Conservation (phyloP, 2,113 vertebrate genomes). For the Crotalus viridis region DNA sequence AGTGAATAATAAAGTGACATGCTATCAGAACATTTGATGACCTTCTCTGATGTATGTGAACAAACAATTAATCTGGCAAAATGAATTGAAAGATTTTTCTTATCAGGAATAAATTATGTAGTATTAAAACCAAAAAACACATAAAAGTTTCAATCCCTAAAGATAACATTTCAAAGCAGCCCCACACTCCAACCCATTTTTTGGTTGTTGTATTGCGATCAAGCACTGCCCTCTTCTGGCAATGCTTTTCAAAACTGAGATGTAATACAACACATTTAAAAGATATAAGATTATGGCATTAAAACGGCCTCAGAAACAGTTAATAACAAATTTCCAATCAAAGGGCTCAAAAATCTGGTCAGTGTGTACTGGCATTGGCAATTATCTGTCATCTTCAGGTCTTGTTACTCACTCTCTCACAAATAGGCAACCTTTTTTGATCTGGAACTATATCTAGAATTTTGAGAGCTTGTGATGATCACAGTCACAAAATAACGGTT, state of each 20-base stretch:
- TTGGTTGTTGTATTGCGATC: conserved; percentile 8
- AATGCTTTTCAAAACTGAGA: not conserved
- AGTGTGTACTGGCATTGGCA: not conserved
- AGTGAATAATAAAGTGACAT: not conserved
- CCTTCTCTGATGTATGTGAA: not conserved
- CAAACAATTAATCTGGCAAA: not conserved
- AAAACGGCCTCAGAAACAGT: not conserved
- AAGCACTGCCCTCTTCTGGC: conserved; percentile 73
- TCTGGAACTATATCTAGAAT: not conserved
- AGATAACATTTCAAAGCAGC: not conserved
- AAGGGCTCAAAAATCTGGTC: not conserved
- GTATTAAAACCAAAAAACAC: not conserved
- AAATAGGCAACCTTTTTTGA: not conserved
- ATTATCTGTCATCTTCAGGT: not conserved
- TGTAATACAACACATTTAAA: not conserved
- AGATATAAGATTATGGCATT: not conserved
- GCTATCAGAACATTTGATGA: not conserved
- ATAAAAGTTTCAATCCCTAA: not conserved
- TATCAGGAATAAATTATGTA: not conserved
- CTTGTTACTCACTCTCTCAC: not conserved
- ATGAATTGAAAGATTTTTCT: not conserved
- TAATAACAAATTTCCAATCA: not conserved
- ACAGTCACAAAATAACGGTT: not conserved
- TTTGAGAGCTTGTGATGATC: not conserved
- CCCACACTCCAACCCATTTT: rapidly evolving